These are phyloP conservation scores for Busseola fusca DNA, from an alignment of 2,888 invertebrate genomes.

Conservation along the genomic window DNA sequence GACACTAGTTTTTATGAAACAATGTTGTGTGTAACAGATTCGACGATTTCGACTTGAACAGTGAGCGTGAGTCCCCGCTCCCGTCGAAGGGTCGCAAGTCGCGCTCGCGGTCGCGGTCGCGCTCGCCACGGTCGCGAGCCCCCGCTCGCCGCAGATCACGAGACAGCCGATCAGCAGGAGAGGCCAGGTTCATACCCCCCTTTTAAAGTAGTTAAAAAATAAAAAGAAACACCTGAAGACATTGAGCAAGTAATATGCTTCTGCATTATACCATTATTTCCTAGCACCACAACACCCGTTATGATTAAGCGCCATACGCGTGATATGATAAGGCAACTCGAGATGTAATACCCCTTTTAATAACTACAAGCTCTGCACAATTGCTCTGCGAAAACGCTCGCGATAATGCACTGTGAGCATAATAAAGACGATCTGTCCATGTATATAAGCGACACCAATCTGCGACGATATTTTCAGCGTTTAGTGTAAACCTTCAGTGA, in stretches of 20 bases:
- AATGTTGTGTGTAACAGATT: constrained; percentile 71
- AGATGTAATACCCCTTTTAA: background rate
- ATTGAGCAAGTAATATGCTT: background rate
- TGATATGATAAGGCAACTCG: background rate
- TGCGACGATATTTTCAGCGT: constrained; percentile 2
- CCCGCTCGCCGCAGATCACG: constrained; percentile 79
- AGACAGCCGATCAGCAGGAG: constrained; percentile 83
- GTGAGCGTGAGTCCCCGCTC: constrained; percentile 84
- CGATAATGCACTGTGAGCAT: background rate
- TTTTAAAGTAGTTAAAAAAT: constrained; percentile 25
- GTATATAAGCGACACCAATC: background rate
- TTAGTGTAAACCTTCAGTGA: background rate
- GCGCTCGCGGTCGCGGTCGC: constrained; percentile 73
- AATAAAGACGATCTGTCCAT: background rate
- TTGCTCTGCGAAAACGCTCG: constrained; percentile 24
- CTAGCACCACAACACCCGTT: background rate
- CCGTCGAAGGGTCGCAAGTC: constrained; percentile 79
- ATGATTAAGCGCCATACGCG: background rate
- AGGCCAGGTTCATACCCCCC: constrained; percentile 73
- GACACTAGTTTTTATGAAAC: background rate
- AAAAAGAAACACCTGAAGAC: constrained; percentile 12
- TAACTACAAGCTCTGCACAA: constrained; percentile 4
- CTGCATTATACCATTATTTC: constrained; percentile 16
- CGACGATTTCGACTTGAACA: constrained; percentile 88
- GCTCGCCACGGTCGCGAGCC: constrained; percentile 71